A percentile compares a stretch with the other conserved stretches of the same genome.
These are phyloP conservation scores for Mizuhopecten yessoensis DNA, from an alignment of 1,140 invertebrate genomes.

Conservation along the genomic window DNA sequence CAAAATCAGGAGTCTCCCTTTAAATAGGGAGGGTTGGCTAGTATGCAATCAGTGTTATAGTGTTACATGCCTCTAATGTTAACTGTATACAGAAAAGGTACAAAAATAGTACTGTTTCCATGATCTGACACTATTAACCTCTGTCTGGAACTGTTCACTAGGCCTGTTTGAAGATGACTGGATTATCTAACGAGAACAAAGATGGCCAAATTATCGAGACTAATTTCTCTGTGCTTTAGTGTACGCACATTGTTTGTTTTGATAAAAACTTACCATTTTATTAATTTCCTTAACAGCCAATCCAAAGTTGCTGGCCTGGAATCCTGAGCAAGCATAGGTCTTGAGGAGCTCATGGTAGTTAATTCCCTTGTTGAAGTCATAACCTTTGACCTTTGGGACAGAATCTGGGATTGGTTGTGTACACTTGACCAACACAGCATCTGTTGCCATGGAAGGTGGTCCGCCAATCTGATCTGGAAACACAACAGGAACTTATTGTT, in stretches of 20 bases:
- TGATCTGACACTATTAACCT: no score
- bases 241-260: no score
- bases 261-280: slow-evolving; percentile 89
- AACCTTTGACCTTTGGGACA: slow-evolving; percentile 83
- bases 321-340: slow-evolving; percentile 92
- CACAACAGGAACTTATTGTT: not conserved
- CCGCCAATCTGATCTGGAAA: not conserved
- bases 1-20: no score
- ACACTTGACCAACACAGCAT: slow-evolving; percentile 76
- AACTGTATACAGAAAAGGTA: no score
- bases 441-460: slow-evolving; percentile 67
- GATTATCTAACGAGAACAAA: not conserved
- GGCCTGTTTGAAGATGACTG: no score
- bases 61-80: no score
- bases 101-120: no score
- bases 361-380: slow-evolving; percentile 96
- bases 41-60: no score
- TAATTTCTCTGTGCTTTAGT: no score
- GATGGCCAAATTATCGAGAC: no score
- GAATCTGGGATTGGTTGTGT: slow-evolving; percentile 67
- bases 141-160: no score
- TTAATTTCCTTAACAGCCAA: slow-evolving; percentile 95
- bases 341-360: slow-evolving; percentile 93
- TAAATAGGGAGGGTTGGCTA: no score
- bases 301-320: slow-evolving; percentile 98